A percentile compares a stretch with the other conserved stretches of the same genome.
phyloP scores from a whole-genome alignment of 92 coral and sea anemone species.

The Diadumene lineata region DNA sequence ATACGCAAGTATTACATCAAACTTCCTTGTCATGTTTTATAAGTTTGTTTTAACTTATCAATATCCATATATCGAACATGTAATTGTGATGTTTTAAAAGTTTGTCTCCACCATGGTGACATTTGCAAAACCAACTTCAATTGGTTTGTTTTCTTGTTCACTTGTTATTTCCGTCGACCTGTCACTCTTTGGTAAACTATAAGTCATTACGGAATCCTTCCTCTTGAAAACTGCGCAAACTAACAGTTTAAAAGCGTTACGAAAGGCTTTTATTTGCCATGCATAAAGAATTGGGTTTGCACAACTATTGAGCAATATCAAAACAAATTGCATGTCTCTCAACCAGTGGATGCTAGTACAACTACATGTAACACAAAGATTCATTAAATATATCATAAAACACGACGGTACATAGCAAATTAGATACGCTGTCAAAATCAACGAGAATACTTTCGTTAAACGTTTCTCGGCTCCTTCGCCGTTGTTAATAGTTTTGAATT shows the following conservation, averaged over 20 bases:
- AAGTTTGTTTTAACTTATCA: too few species aligned
- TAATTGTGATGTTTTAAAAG: background rate
- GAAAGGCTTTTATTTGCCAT: conserved; percentile 61
- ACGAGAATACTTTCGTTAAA: conserved; percentile 17
- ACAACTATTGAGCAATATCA: conserved; percentile 63
- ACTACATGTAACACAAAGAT: conserved; percentile 72
- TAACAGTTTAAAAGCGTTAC: conserved; percentile 42
- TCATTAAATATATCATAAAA: conserved; percentile 68
- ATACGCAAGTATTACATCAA: too few species aligned
- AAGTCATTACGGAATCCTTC: background rate
- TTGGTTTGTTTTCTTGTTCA: background rate
- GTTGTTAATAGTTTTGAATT: background rate
- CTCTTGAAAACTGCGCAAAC: background rate
- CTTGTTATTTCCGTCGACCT: background rate
- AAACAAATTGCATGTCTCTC: conserved; percentile 78
- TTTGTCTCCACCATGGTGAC: background rate
- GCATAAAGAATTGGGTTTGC: conserved; percentile 72
- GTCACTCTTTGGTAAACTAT: background rate
- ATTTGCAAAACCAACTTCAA: background rate
- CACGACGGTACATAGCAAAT: conserved; percentile 73
- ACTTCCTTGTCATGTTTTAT: too few species aligned
- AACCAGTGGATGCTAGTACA: conserved; percentile 73
- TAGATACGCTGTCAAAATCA: conserved; percentile 41
- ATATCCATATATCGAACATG: too few species aligned
- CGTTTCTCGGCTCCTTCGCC: conserved; percentile 12